Evolutionary conservation across 2,888 invertebrate genomes (phyloP).

Genomic region (Brachycybe producta): DNA sequence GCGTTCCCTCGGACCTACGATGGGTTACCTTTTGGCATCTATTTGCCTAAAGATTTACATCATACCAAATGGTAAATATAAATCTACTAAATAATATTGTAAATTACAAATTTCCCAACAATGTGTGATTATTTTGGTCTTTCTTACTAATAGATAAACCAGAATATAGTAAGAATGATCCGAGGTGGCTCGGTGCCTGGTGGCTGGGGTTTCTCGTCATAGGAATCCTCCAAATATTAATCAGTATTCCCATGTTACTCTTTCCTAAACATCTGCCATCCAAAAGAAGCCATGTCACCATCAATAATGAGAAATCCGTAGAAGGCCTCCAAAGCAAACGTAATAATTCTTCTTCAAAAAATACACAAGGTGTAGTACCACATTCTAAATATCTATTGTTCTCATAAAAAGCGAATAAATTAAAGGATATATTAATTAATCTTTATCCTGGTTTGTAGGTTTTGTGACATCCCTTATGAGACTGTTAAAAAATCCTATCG

Average conservation of each 20-base stretch:
- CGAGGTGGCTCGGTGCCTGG: slow-evolving; percentile 16
- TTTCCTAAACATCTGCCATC: slow-evolving; percentile 13
- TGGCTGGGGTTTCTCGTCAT: slow-evolving; percentile 15
- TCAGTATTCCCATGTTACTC: slow-evolving; percentile 3
- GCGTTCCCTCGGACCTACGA: slow-evolving; percentile 7
- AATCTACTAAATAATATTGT: not conserved
- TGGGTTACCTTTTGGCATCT: slow-evolving; percentile 12
- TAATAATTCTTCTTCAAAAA: not conserved
- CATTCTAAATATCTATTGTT: too few relatives aligned
- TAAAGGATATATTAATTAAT: too few relatives aligned
- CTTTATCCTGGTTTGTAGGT: slow-evolving; percentile 1
- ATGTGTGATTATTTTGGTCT: not conserved
- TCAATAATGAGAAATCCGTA: too few relatives aligned
- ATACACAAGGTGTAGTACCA: too few relatives aligned
- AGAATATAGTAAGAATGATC: slow-evolving; percentile 3
- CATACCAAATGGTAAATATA: slow-evolving; percentile 2
- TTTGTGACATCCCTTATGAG: slow-evolving; percentile 1
- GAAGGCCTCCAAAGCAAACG: slow-evolving; percentile 8
- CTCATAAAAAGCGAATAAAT: too few relatives aligned
- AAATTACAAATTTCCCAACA: not conserved
- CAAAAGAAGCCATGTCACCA: too few relatives aligned
- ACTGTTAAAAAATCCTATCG: not conserved
- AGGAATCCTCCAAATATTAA: not conserved
- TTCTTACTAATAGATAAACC: not conserved
- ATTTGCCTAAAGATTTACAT: slow-evolving; percentile 11